Conservation (phyloP, 2,888 invertebrate genomes). For the Terebella lapidaria region DNA sequence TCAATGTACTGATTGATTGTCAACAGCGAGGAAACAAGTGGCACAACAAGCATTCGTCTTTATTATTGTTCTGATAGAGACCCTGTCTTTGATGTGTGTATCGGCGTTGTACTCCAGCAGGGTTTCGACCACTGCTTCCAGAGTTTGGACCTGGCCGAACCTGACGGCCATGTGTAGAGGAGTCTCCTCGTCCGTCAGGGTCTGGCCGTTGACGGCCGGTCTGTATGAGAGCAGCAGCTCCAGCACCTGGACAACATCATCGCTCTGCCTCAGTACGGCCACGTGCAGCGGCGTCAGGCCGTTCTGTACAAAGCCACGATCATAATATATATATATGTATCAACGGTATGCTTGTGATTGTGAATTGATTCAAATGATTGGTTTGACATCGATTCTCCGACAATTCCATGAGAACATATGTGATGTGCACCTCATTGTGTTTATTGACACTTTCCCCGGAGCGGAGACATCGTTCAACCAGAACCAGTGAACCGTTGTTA, state of each 20-base stretch:
- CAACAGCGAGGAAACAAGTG: not conserved
- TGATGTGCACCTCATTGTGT: not conserved
- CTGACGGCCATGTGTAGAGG: not conserved
- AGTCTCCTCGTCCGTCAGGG: not conserved
- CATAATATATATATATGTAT: no score
- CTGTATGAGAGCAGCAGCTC: not conserved
- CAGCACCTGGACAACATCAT: not conserved
- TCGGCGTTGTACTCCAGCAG: not conserved
- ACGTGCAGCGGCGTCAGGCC: not conserved
- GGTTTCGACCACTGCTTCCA: not conserved
- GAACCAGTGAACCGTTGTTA: not conserved
- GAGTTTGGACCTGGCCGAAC: not conserved
- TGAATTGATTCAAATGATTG: no score
- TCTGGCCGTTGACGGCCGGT: not conserved
- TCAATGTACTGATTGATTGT: not conserved
- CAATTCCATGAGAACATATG: no score
- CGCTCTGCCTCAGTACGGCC: not conserved
- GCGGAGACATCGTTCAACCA: not conserved
- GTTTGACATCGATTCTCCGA: no score
- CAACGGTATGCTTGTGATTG: no score
- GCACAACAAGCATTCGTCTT: not conserved
- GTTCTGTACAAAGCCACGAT: not conserved
- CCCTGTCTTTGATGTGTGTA: not conserved
- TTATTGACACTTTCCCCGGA: not conserved
- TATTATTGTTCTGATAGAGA: not conserved